phyloP scores from a whole-genome alignment of 2,888 invertebrate genomes.

The Pollenia labialis region DNA sequence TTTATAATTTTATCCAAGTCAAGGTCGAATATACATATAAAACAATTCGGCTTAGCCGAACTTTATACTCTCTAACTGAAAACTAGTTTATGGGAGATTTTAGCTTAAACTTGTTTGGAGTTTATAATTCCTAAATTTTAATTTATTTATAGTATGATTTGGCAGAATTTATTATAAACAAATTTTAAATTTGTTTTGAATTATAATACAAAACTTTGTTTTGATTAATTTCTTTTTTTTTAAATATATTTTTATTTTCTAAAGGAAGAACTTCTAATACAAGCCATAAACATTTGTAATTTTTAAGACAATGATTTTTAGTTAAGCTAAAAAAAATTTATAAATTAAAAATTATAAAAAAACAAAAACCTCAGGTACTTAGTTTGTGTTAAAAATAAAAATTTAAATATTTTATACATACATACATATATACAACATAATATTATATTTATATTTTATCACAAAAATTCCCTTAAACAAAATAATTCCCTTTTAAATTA shows the following conservation, averaged over 20 bases:
- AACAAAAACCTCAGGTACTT: conserved; percentile 83
- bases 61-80: conserved; percentile 7
- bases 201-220: conserved; percentile 32
- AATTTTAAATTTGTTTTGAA: conserved; percentile 66
- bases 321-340: conserved; percentile 51
- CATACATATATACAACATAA: conserved; percentile 49
- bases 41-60: conserved; percentile 29
- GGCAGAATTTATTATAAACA: conserved; percentile 36
- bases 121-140: neutral
- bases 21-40: neutral
- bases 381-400: conserved; percentile 78
- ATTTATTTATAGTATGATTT: conserved; percentile 23
- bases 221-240: conserved; percentile 28
- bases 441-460: conserved; percentile 50
- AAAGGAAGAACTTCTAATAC: conserved; percentile 71
- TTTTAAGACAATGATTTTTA: conserved; percentile 53
- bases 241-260: conserved; percentile 24
- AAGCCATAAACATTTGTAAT: conserved; percentile 71
- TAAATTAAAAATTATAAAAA: conserved; percentile 57
- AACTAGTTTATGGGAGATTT: neutral
- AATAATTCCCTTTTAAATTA: conserved; percentile 40
- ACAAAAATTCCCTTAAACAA: conserved; percentile 57
- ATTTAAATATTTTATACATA: conserved; percentile 57
- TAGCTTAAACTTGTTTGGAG: neutral
- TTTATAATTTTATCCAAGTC: neutral